Evolutionary conservation across 2,113 vertebrate species (phyloP).

Genomic region (Coreoperca whiteheadi): DNA sequence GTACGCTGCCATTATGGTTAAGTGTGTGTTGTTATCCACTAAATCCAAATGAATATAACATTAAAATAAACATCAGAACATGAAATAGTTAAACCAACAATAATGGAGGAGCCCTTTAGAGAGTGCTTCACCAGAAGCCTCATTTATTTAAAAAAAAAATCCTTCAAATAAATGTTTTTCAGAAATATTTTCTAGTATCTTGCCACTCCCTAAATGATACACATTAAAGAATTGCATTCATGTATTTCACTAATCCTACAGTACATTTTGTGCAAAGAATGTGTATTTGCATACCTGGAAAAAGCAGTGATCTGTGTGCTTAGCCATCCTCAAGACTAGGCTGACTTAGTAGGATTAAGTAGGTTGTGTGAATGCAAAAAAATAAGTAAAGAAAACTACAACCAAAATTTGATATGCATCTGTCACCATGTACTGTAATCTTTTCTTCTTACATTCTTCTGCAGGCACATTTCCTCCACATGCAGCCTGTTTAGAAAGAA

Average conservation of each 20-base stretch:
- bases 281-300: not conserved
- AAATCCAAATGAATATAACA: not conserved
- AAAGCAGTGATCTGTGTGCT: not conserved
- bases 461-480: slow-evolving; percentile 13
- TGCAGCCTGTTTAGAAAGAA: slow-evolving; percentile 34
- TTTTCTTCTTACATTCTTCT: slow-evolving; percentile 14
- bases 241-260: slow-evolving; percentile 13
- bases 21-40: not conserved
- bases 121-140: not conserved
- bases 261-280: not conserved
- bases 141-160: not conserved
- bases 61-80: not conserved
- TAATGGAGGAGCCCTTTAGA: too few relatives aligned
- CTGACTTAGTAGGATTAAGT: not conserved
- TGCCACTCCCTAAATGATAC: not conserved
- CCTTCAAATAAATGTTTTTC: not conserved
- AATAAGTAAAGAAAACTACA: not conserved
- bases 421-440: slow-evolving; percentile 34
- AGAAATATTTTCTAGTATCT: not conserved
- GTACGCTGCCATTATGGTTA: not conserved
- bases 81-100: not conserved
- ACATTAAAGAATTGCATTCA: not conserved
- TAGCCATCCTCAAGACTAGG: not conserved
- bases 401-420: slow-evolving; percentile 34
- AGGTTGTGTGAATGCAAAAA: slow-evolving; percentile 31